Evolutionary conservation across 2,888 invertebrate species (phyloP).

Genomic region (Drosophila picticornis): DNA sequence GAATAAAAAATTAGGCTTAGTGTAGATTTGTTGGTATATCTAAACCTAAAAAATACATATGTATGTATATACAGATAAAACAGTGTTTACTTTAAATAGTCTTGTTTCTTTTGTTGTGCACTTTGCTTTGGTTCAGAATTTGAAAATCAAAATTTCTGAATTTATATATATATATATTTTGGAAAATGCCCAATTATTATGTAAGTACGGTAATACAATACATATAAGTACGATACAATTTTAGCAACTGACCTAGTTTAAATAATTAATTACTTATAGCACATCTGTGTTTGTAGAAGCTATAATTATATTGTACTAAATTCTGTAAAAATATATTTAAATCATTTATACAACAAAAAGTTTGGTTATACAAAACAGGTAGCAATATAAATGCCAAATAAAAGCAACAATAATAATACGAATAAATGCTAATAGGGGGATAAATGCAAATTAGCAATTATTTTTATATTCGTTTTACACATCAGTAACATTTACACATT

Average conservation of each 20-base stretch:
- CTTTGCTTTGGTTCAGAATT: slow-evolving; percentile 56
- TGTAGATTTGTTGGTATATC: slow-evolving; percentile 60
- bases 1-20: slow-evolving; percentile 54
- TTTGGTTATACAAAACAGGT: slow-evolving; percentile 13
- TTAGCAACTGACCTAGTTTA: slow-evolving; percentile 29
- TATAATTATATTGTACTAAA: slow-evolving; percentile 8
- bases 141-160: slow-evolving; percentile 41
- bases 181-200: slow-evolving; percentile 36
- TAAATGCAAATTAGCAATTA: slow-evolving; percentile 27
- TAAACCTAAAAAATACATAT: slow-evolving; percentile 61
- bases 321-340: slow-evolving; percentile 23
- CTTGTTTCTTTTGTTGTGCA: slow-evolving; percentile 65
- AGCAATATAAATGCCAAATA: slow-evolving; percentile 33
- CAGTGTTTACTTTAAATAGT: slow-evolving; percentile 64
- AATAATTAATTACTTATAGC: slow-evolving; percentile 24
- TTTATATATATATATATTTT: slow-evolving; percentile 23
- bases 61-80: slow-evolving; percentile 64
- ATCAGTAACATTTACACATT: slow-evolving; percentile 11
- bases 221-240: slow-evolving; percentile 30
- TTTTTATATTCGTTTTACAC: slow-evolving; percentile 7
- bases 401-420: slow-evolving; percentile 8
- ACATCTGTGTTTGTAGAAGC: slow-evolving; percentile 23
- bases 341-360: slow-evolving; percentile 28
- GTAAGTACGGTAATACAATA: slow-evolving; percentile 30
- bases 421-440: slow-evolving; percentile 48